Base-by-base conservation (phyloP, 2,888 invertebrate species). In the Dendrolimus houi region DNA sequence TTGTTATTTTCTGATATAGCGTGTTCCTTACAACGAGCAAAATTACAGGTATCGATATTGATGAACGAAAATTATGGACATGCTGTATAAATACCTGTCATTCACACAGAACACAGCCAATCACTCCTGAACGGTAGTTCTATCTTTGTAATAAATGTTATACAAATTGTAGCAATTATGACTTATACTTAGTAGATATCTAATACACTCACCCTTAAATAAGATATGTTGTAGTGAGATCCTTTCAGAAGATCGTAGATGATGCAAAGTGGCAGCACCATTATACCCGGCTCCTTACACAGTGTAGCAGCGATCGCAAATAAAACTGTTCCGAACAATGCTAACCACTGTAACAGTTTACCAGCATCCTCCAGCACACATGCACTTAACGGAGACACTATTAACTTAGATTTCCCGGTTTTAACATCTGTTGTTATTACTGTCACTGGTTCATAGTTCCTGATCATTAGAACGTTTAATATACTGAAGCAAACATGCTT, bases 231-330 rank as follows among this genome's bases (percentile, higher is more conserved):
- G 64, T 86, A 86, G 60, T 87, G 89, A 69, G 80, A 79, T 67
- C 92, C 92, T 70, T 91, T 93, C 68, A 94, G 87, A 75, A 96
- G 91, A 87, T 99, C 98, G 90, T 97, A 98, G 64, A 96, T 91
- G 69, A 95, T 95, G 88, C 98, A 98, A 63, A 98, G 94, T 59
- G 96, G 95, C 72, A 99, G 90, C 62, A 98, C 97, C 66, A 97
- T 97, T 75, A 98, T 94, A 57, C 98, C 98, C 56, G 98, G 98
- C 88, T 99, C 99, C 90, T 98, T 99, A 90, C 97, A 97, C 68
- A 99, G 92, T 88, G 98, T 95, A 64, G 97, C 96, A 54, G 95
- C 94, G 54, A 94, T 90, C 52, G 97, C 95, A 64, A 95, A 84
- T 79, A 93, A 66, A 68, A 94, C 82, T 62, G 93, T 92, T 63